Base-by-base conservation (phyloP, 2,888 invertebrate species). In the Iphiclides podalirius region DNA sequence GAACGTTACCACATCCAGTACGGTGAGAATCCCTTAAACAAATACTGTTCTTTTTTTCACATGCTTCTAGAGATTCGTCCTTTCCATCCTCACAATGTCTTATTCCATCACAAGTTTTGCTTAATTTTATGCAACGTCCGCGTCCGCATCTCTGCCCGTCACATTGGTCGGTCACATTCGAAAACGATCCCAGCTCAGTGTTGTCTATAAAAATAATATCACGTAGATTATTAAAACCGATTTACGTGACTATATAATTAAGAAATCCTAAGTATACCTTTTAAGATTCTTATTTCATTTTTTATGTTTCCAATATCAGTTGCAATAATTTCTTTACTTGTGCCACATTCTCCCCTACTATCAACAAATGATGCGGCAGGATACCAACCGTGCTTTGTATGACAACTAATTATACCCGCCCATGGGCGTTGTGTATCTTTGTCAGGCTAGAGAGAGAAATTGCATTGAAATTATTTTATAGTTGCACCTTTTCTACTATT, bases 371-470 rank as follows among this genome's bases (percentile, higher is more conserved):
- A 84, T 0, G 94, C 93, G 2, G 91, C 90, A 0, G 94, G 94
- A 70, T 92, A 93, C 94, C 95, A 95, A 13, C 93, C 93, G 23
- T 75, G 75, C 4, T 85, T 80, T 7, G 91, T 88, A 35, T 91
- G 91, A 63, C 95, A 95, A 33, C 92, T 91, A 11, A 95, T 89
- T 13, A 91, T 89, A 20, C 94, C 95, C 55, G 91, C 91, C 92
- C 93, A 94, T 23, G 81, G 70, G 1, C 65, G 70, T 33, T 58
- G 56, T 4, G 72, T 53, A 1, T 26, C 39, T 2, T 52, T 49
- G 20, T 64, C 73, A 58, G n/a, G n/a, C n/a, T n/a, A n/a, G n/a
- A n/a, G n/a, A n/a, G n/a, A n/a, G n/a, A n/a, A n/a, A n/a, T n/a
- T n/a, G n/a, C n/a, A n/a, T n/a, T n/a, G n/a, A n/a, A n/a, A n/a